Base-by-base conservation (phyloP, 1,140 invertebrate species). In the Coptotermes formosanus region DNA sequence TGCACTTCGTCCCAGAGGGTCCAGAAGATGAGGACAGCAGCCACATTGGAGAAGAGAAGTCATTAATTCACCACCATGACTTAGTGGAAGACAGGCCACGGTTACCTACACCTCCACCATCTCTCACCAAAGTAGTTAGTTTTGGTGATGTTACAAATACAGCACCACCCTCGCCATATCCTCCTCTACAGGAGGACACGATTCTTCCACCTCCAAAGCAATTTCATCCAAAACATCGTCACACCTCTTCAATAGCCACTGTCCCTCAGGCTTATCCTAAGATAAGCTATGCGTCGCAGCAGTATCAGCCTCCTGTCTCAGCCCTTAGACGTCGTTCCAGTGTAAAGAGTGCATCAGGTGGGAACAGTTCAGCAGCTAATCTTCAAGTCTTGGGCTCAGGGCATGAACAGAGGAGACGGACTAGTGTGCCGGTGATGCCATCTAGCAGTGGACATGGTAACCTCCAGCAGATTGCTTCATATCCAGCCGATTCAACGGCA, bases 341-440 rank as follows among this genome's bases (percentile, higher is more conserved):
- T 82, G 91, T 90, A 43, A 91, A 91, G 87, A 90, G 89, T 87
- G 90, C 44, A 3, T 90, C 87, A 90, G 89, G 38, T 87, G 90
- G 81, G 88, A 89, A 2, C 90, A 90, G 55, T 90, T 45, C 83
- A 30, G 14, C 81, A 19, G 81, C 69, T 32, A n/a, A n/a, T 21
- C 11, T 59, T 30, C 32, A 48, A 21, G 55, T 81, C 44, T 14
- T 48, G 45, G 69, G 30, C 8, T 69, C 44, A 2, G 86, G n/a
- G 52, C 69, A 32, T 45, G n/a, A n/a, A 48, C 81, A 83, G 48
- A 43, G 82, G 44, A 30, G 86, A 11, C 88, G 90, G 12, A 89
- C 91, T 23, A 91, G 91, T 81, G 90, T 91, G 12, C 92, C 91
- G n/a, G 89, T 88, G 11, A 90, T 90, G 90, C 85, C 90, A 91